Evolutionary conservation across 2,113 vertebrate species (phyloP).

Genomic region (Acinonyx jubatus): DNA sequence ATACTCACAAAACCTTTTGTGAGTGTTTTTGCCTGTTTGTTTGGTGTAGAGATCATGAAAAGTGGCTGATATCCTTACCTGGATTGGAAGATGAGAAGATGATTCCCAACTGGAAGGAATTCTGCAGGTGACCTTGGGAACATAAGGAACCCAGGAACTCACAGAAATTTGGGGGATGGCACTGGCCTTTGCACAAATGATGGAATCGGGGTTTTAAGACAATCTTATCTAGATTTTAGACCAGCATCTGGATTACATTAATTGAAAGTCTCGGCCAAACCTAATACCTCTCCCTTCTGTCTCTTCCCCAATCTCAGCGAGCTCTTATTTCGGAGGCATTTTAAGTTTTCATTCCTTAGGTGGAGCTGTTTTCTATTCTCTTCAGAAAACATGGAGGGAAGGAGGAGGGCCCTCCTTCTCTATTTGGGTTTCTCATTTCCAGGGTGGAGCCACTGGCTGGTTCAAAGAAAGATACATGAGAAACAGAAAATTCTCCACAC

Average conservation of each 20-base stretch:
- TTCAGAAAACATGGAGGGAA: constrained; percentile 48
- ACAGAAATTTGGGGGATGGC: background rate
- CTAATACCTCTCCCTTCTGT: constrained; percentile 10
- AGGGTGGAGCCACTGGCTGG: constrained; percentile 40
- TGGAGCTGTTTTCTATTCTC: constrained; percentile 72
- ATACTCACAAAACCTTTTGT: background rate
- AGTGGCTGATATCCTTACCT: background rate
- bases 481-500: constrained; percentile 51
- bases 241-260: constrained; percentile 60
- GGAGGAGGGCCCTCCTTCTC: constrained; percentile 9
- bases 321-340: constrained; percentile 58
- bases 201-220: background rate
- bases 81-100: background rate
- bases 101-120: background rate
- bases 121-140: background rate
- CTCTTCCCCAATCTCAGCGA: constrained; percentile 26
- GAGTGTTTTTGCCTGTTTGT: background rate
- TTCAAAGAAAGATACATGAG: constrained; percentile 51
- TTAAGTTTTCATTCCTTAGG: constrained; percentile 68
- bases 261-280: constrained; percentile 28
- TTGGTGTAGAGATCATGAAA: background rate
- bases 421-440: constrained; percentile 63
- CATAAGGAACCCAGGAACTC: background rate
- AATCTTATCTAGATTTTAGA: constrained; percentile 3
- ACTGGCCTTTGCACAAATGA: background rate